These are phyloP conservation scores for Napeogenes sylphis DNA, from an alignment of 2,888 invertebrate species.

Conservation along the genomic window DNA sequence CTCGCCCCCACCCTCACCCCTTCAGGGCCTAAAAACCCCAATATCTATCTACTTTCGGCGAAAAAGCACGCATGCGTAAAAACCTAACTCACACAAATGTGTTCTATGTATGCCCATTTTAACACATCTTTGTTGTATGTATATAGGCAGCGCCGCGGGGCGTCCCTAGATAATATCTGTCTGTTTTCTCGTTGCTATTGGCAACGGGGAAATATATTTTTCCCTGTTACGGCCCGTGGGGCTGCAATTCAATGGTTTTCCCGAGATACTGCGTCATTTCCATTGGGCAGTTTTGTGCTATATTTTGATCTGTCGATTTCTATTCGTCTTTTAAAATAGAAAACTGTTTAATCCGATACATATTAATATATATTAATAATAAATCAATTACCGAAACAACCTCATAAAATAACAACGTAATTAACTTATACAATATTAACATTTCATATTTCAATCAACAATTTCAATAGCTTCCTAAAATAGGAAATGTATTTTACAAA, in stretches of 20 bases:
- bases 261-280: slow-evolving; percentile 27
- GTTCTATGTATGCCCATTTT: slow-evolving; percentile 59
- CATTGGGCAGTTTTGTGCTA: slow-evolving; percentile 8
- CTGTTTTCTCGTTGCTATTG: slow-evolving; percentile 66
- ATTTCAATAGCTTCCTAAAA: not conserved
- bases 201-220: slow-evolving; percentile 66
- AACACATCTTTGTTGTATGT: slow-evolving; percentile 42
- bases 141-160: slow-evolving; percentile 47
- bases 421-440: not conserved
- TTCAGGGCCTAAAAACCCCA: slow-evolving; percentile 68
- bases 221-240: slow-evolving; percentile 40
- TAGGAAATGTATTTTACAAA: slow-evolving; percentile 5
- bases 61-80: slow-evolving; percentile 75
- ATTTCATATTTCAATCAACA: not conserved
- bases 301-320: too few relatives aligned
- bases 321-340: too few relatives aligned
- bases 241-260: slow-evolving; percentile 36
- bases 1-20: slow-evolving; percentile 48
- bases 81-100: slow-evolving; percentile 64
- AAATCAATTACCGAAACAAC: too few relatives aligned
- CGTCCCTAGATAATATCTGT: slow-evolving; percentile 60
- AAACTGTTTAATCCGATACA: too few relatives aligned
- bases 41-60: slow-evolving; percentile 71
- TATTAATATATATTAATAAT: too few relatives aligned
- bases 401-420: too few relatives aligned